Conservation (phyloP, 2,113 vertebrate genomes). For the Cinclus cinclus region DNA sequence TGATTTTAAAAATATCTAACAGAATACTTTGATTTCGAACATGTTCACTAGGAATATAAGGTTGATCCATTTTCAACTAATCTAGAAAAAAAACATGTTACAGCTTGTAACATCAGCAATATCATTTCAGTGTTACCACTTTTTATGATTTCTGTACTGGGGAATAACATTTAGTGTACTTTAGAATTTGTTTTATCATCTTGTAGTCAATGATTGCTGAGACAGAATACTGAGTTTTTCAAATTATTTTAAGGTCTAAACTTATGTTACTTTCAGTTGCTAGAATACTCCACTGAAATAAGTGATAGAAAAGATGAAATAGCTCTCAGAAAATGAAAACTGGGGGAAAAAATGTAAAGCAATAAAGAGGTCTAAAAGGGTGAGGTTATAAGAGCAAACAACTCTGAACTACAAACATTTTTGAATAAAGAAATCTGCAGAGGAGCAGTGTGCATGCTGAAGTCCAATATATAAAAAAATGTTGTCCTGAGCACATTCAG, state of each 20-base stretch:
- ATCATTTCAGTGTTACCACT: background rate
- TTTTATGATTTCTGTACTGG: background rate
- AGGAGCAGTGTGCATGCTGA: background rate
- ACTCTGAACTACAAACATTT: background rate
- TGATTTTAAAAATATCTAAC: background rate
- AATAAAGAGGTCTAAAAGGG: background rate
- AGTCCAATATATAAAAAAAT: background rate
- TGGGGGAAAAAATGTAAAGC: background rate
- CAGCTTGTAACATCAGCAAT: background rate
- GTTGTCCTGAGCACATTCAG: background rate
- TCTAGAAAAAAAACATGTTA: background rate
- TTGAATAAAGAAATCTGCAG: slow-evolving; percentile 2
- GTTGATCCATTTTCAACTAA: background rate
- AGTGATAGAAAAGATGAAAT: slow-evolving; percentile 4
- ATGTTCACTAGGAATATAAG: background rate
- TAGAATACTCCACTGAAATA: background rate
- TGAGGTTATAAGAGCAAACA: background rate
- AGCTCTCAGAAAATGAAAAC: background rate
- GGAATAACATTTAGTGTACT: background rate
- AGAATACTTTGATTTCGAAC: background rate
- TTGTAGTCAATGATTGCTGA: background rate
- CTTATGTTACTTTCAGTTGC: background rate
- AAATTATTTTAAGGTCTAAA: background rate
- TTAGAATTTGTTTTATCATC: background rate
- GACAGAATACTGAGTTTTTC: background rate